phyloP scores from a whole-genome alignment of 1,140 invertebrate species.

The Sminthurinus signatus region DNA sequence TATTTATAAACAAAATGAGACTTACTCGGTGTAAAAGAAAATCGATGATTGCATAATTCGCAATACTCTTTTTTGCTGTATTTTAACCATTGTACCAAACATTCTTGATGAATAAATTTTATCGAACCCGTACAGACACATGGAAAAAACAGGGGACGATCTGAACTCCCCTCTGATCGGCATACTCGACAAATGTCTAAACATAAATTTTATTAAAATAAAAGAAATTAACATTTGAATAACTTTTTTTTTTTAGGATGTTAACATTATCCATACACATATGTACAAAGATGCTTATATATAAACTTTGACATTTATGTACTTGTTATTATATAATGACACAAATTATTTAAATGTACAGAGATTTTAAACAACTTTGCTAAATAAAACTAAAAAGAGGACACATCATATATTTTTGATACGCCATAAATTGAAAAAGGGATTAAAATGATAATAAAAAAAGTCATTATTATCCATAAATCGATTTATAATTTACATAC shows the following conservation, averaged over 20 bases:
- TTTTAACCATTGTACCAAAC: conserved; percentile 60
- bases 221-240: not conserved
- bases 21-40: conserved; percentile 91
- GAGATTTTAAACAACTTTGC: no score
- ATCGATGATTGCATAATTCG: conserved; percentile 94
- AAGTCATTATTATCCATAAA: no score
- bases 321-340: no score
- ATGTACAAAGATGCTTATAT: no score
- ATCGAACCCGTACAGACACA: conserved; percentile 99
- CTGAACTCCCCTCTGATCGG: conserved; percentile 78
- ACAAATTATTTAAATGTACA: no score
- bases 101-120: conserved; percentile 91
- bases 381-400: no score
- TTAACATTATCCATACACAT: no score
- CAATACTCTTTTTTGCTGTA: conserved; percentile 98
- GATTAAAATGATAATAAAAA: no score
- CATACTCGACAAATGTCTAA: conserved; percentile 95
- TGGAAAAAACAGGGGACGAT: conserved; percentile 89
- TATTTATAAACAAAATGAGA: conserved; percentile 23
- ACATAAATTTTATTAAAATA: conserved; percentile 11
- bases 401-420: no score
- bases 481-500: not conserved
- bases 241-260: no score
- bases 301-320: no score
- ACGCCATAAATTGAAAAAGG: no score